These are phyloP conservation scores for Stegophylla sp. DNA, from an alignment of 2,888 invertebrate species.

Conservation along the genomic window DNA sequence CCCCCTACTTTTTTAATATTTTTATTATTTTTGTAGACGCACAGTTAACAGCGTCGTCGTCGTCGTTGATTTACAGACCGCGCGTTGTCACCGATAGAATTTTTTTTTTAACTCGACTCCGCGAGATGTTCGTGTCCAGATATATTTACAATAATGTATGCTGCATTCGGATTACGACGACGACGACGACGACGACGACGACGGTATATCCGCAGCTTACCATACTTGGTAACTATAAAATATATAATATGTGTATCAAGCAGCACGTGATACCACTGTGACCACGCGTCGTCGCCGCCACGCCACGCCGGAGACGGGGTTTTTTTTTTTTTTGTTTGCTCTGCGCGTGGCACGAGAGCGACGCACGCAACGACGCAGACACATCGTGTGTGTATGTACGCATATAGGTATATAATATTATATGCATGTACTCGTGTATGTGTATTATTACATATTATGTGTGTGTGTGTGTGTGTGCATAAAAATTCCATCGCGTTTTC, in stretches of 20 bases:
- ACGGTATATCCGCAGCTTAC: too few relatives aligned
- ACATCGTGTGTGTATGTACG: too few relatives aligned
- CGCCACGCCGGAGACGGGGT: background rate
- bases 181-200: background rate
- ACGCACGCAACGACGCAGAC: conserved; percentile 12
- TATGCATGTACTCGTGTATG: background rate
- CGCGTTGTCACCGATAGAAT: conserved; percentile 31
- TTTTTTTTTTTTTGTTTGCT: background rate
- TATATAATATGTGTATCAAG: too few relatives aligned
- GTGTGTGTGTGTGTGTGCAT: background rate
- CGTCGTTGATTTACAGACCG: conserved; percentile 34
- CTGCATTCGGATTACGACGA: conserved; percentile 18
- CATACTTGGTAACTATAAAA: too few relatives aligned
- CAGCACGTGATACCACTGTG: background rate
- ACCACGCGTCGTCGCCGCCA: too few relatives aligned
- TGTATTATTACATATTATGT: background rate
- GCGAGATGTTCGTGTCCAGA: conserved; percentile 38
- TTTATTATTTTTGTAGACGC: background rate
- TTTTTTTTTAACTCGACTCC: conserved; percentile 9
- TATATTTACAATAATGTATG: conserved; percentile 36
- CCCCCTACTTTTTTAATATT: background rate
- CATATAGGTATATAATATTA: background rate
- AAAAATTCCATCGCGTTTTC: conserved; percentile 45
- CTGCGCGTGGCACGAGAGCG: conserved; percentile 21
- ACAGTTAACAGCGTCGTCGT: background rate